Evolutionary conservation across 1,140 invertebrate species (phyloP), one percentile per base, ranked within the genome.

Genomic region (Drosophila elegans): DNA sequence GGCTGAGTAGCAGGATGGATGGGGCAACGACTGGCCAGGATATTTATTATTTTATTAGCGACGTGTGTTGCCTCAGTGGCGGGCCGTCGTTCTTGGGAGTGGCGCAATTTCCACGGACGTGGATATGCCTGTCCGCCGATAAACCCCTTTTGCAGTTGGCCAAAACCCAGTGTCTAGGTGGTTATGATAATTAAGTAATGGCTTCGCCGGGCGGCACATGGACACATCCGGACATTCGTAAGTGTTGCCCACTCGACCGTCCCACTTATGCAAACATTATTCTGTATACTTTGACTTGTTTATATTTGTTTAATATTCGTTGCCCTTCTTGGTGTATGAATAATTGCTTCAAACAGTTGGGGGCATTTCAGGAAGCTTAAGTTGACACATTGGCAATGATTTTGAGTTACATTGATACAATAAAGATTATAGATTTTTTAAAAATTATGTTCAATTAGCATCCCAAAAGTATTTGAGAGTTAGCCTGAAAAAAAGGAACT

Each of bases 31-130:
- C 77, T 51, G 51, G 57, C 72, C 75, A 79, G 84, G 80, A 88
- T 88, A 89, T 88, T 88, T 88, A 89, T 88, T 89, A 88, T 88
- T 88, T 88, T 88, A 88, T 88, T 88, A 88, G 84, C 84, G 76
- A 69, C 84, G 85, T 88, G 80, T 88, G 80, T 74, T 78, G 21
- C 48, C 32, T 51, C 72, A 32, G 38, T 11, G 49, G 63, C 63
- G 38, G 38, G 44, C 38, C 46, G 45, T 45, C 53, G 34, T 44
- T 38, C 45, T 67, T 78, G 74, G 84, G 84, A 71, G 84, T 89
- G 84, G 67, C 84, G 74, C 67, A 67, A 71, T 81, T 85, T 85
- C 78, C 21, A 32, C 27, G 60, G 34, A 21, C 16, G 16, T 21
- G 16, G 16, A 21, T 21, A 1, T 21, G 16, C 16, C 16, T 21